Percentiles rank a stretch among this genome's conserved stretches.
Conservation (phyloP, 1,140 invertebrate genomes). For the Diorhabda sublineata region DNA sequence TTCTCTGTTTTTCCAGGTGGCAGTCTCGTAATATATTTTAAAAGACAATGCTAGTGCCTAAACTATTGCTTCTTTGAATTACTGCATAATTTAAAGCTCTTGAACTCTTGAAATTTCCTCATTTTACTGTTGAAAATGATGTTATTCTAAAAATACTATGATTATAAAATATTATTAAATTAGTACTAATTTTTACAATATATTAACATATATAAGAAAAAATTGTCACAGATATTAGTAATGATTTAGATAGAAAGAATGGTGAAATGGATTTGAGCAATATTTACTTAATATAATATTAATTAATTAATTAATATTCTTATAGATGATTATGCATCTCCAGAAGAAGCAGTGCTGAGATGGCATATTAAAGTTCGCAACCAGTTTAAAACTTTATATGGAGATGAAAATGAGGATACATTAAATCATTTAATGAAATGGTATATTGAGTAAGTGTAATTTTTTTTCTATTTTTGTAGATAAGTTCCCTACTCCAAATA, state of each 20-base stretch:
- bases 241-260: not conserved
- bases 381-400: slow-evolving; percentile 13
- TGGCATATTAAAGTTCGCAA: slow-evolving; percentile 22
- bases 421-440: slow-evolving; percentile 21
- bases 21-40: no score
- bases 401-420: slow-evolving; percentile 16
- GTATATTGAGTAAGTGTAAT: slow-evolving; percentile 19
- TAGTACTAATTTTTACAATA: no score
- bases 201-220: no score
- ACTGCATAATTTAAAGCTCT: no score
- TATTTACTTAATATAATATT: slow-evolving; percentile 19
- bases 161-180: no score
- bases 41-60: no score
- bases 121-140: no score
- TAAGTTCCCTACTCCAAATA: not conserved
- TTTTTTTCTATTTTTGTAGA: not conserved
- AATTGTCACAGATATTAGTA: no score
- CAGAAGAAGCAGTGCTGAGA: slow-evolving; percentile 21
- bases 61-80: no score
- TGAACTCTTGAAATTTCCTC: no score
- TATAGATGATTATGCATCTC: slow-evolving; percentile 6
- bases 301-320: slow-evolving; percentile 20
- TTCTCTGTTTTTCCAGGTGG: no score
- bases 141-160: no score
- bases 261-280: not conserved